These are phyloP conservation scores for Prietella phreatophila DNA, from an alignment of 2,113 vertebrate genomes.

Conservation along the genomic window DNA sequence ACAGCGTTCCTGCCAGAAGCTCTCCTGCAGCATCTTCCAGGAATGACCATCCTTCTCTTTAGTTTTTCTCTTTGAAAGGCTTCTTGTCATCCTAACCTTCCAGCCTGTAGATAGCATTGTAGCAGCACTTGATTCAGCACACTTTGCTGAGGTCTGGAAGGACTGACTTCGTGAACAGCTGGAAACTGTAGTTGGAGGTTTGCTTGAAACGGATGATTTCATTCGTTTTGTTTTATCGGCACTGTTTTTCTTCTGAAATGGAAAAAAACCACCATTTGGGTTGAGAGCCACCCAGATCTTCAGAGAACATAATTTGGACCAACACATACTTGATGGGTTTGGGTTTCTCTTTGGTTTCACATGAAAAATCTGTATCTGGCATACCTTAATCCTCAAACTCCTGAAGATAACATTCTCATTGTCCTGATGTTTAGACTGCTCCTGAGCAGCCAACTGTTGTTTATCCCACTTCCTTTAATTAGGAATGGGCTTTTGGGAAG, in stretches of 20 bases:
- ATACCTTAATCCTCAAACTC: conserved; percentile 20
- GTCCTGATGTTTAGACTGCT: neutral
- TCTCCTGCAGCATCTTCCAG: conserved; percentile 6
- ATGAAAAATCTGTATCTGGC: neutral
- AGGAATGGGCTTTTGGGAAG: conserved; percentile 8
- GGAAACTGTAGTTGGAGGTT: neutral
- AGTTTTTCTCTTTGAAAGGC: neutral
- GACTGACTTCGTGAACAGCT: neutral
- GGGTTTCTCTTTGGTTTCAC: neutral
- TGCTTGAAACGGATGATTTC: neutral
- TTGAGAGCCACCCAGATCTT: neutral
- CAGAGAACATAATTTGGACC: neutral
- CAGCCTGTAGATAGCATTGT: conserved; percentile 1
- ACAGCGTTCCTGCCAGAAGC: conserved; percentile 43
- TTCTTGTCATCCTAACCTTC: neutral
- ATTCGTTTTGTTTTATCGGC: neutral
- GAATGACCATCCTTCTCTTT: neutral
- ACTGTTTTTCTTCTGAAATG: conserved; percentile 11
- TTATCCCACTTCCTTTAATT: neutral
- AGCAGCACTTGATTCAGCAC: neutral
- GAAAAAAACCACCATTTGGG: neutral
- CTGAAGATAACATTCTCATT: neutral
- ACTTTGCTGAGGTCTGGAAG: neutral
- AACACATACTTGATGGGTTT: neutral
- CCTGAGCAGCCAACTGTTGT: neutral